A percentile compares a stretch with the other conserved stretches of the same genome.
Conservation (phyloP, 2,888 invertebrate genomes). For the Ornithoptera alexandrae region DNA sequence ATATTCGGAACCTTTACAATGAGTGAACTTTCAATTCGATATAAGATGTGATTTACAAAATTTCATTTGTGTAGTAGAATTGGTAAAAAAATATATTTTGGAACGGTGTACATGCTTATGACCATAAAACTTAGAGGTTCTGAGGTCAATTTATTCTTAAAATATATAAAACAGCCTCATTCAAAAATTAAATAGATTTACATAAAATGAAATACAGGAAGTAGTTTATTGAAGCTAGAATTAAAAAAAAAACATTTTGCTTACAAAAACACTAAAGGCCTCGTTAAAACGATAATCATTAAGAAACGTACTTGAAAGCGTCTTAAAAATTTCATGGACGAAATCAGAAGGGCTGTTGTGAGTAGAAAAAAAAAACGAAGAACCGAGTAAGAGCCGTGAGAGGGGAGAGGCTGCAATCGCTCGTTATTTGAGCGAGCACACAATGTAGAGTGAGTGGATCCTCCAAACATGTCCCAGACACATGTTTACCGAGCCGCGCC, state of each 20-base stretch:
- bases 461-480: slow-evolving; percentile 39
- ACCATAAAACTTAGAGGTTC: too few relatives aligned
- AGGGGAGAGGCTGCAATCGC: slow-evolving; percentile 31
- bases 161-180: too few relatives aligned
- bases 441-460: slow-evolving; percentile 30
- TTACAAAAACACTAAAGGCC: slow-evolving; percentile 13
- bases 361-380: slow-evolving; percentile 14
- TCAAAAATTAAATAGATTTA: too few relatives aligned
- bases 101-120: too few relatives aligned
- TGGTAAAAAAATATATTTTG: too few relatives aligned
- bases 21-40: too few relatives aligned
- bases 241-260: slow-evolving; percentile 1
- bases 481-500: slow-evolving; percentile 46
- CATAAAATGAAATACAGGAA: neutral
- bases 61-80: too few relatives aligned
- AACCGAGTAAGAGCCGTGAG: slow-evolving; percentile 19
- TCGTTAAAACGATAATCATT: slow-evolving; percentile 26
- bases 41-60: too few relatives aligned
- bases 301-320: slow-evolving; percentile 12
- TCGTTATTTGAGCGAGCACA: slow-evolving; percentile 35
- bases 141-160: too few relatives aligned
- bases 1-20: neutral
- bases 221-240: neutral
- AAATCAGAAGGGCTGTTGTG: slow-evolving; percentile 14
- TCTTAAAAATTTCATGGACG: slow-evolving; percentile 24